These are phyloP conservation scores for Drosophila obscura DNA, from an alignment of 1,140 invertebrate genomes.

Conservation along the genomic window DNA sequence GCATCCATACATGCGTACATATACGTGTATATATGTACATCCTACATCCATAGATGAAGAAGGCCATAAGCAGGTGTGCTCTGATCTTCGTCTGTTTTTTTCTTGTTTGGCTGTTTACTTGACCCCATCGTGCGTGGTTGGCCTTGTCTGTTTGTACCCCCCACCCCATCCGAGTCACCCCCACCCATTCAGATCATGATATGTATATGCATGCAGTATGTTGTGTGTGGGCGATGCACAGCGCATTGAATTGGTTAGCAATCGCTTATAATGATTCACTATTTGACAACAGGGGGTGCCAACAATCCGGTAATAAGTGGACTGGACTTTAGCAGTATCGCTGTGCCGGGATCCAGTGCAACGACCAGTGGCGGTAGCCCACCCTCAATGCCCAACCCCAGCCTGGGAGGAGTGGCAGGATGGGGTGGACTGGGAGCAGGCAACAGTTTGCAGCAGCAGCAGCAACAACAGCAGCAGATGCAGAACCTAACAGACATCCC, in stretches of 20 bases:
- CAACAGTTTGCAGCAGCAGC: constrained; percentile 6
- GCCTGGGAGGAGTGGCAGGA: neutral
- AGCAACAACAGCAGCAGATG: constrained; percentile 64
- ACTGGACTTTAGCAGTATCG: constrained; percentile 94
- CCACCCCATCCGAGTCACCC: neutral
- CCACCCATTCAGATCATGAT: constrained; percentile 21
- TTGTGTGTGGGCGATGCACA: constrained; percentile 51
- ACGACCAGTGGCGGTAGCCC: constrained; percentile 46
- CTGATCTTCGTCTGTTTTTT: neutral
- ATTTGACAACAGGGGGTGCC: neutral
- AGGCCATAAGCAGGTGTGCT: constrained; percentile 7
- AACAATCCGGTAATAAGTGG: constrained; percentile 53
- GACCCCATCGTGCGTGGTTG: constrained; percentile 60
- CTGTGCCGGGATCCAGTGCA: constrained; percentile 87
- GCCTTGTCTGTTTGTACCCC: constrained; percentile 45
- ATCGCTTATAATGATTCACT: too few relatives aligned
- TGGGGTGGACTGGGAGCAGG: neutral
- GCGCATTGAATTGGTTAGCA: neutral
- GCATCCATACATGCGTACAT: neutral
- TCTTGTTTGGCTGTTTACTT: constrained; percentile 19
- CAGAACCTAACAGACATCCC: constrained; percentile 62
- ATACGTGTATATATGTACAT: neutral
- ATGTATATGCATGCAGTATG: constrained; percentile 17
- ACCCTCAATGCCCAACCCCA: constrained; percentile 26
- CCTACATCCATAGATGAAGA: neutral